Percentiles rank a stretch among this genome's conserved stretches.
Conservation (phyloP, 1,140 invertebrate species). For the Telenomus remus region DNA sequence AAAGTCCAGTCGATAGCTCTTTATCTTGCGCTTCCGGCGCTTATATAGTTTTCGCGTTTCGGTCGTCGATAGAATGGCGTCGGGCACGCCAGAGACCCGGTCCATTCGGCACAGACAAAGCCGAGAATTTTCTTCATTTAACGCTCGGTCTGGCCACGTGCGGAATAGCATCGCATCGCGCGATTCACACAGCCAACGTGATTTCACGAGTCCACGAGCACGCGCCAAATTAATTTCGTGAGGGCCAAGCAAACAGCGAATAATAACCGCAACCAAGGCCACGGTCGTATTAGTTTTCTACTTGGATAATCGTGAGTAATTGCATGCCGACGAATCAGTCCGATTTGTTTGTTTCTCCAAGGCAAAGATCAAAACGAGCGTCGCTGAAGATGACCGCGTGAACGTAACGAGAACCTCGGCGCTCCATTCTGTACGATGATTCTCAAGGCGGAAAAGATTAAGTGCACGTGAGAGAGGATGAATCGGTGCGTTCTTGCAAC, state of each 20-base stretch:
- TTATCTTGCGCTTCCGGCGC: constrained; percentile 28
- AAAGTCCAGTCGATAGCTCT: constrained; percentile 26
- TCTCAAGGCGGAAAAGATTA: constrained; percentile 7
- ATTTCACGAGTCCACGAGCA: constrained; percentile 56
- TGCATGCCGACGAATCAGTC: constrained; percentile 30
- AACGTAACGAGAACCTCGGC: neutral
- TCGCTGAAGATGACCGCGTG: neutral
- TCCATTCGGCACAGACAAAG: constrained; percentile 38
- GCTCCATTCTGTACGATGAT: constrained; percentile 10
- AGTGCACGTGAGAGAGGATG: constrained; percentile 13
- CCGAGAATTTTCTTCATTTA: constrained; percentile 43
- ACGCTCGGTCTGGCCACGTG: constrained; percentile 15
- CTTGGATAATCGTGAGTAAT: constrained; percentile 63
- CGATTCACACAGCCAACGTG: constrained; percentile 37
- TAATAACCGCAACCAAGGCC: constrained; percentile 41
- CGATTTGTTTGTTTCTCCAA: neutral
- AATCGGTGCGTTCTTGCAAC: neutral
- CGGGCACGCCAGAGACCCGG: constrained; percentile 13
- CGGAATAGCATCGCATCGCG: constrained; percentile 39
- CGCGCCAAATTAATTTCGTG: constrained; percentile 57
- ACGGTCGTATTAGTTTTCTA: constrained; percentile 61
- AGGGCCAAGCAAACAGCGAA: constrained; percentile 39
- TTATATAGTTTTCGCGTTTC: constrained; percentile 12
- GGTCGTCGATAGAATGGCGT: constrained; percentile 11
- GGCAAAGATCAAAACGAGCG: neutral